Base-by-base conservation (phyloP, 2,113 vertebrate genomes). In the Glaucomys volans region DNA sequence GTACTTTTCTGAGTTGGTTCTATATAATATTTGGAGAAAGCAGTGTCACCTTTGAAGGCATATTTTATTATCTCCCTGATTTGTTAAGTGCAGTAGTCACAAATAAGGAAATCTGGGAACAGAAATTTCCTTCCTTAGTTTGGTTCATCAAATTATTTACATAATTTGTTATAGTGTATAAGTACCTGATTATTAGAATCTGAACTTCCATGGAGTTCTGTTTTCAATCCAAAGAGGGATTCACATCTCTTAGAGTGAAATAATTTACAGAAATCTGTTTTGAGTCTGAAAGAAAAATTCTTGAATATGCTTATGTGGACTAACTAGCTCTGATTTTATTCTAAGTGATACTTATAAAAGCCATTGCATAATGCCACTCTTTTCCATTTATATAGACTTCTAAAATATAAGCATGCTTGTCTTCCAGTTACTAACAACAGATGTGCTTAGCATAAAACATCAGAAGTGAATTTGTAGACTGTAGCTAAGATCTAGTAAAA, bases 401-500 rank as follows among this genome's bases (percentile, higher is more conserved):
- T 92, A 81, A 95, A 89, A 97, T 95, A 94, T 95, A 82, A 96
- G 50, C 77, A 62, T 93, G 62, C 87, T 96, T 96, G 35, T 96
- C 77, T 97, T 86, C 79, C 44, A 92, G 94, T 85, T 88, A 96
- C 90, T 79, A 93, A 96, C 92, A 97, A 75, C 96, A 96, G 94
- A 97, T 96, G 96, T 97, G 92, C 94, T 97, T 96, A 96, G 94
- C 87, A 95, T 84, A 96, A 96, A 97, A 94, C 83, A 96, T 95
- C 94, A 97, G 90, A 96, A 95, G 86, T 86, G 76, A 82, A 86
- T 96, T 83, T 91, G 74, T 52, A 88, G 74, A 87, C 44, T 91
- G 69, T 74, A 84, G 69, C 75, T 95, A 87, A 88, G 91, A 93
- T 89, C 64, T 87, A 89, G 88, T 92, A 85, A 96, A 94, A 89